Conservation (phyloP, 2,888 invertebrate species). For the Gryllus longicercus region DNA sequence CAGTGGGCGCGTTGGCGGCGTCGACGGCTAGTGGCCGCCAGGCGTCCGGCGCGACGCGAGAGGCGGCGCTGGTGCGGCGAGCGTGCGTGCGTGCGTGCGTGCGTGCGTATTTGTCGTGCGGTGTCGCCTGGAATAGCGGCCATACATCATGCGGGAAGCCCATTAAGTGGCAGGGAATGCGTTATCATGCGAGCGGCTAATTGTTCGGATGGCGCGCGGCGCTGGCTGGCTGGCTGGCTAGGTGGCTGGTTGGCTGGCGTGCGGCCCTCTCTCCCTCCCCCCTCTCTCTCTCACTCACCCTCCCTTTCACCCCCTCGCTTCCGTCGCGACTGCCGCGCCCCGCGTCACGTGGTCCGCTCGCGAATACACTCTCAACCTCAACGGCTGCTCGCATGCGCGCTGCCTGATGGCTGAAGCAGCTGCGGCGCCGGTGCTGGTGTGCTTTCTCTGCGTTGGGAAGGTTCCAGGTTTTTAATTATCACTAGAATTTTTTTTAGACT, state of each 20-base stretch:
- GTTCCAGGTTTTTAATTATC: too few species aligned
- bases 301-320: neutral
- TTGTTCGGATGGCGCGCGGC: neutral
- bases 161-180: constrained; percentile 17
- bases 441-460: too few species aligned
- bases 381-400: too few species aligned
- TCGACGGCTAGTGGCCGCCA: too few species aligned
- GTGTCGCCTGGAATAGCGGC: neutral
- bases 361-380: too few species aligned
- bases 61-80: neutral
- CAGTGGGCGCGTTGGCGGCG: too few species aligned
- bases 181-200: constrained; percentile 17
- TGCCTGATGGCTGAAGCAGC: too few species aligned
- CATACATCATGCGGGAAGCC: constrained; percentile 6
- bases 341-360: too few species aligned
- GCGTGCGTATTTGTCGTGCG: neutral
- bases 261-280: neutral
- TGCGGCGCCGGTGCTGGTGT: too few species aligned
- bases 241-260: neutral
- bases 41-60: neutral
- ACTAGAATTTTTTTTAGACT: too few species aligned
- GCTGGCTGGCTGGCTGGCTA: too few species aligned
- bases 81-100: neutral
- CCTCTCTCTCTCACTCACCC: neutral
- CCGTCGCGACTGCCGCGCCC: too few species aligned